Percentiles rank a stretch among this genome's conserved stretches.
phyloP scores from a whole-genome alignment of 2,797 vertebrate genomes.

The Catamblyrhynchus diadema region DNA sequence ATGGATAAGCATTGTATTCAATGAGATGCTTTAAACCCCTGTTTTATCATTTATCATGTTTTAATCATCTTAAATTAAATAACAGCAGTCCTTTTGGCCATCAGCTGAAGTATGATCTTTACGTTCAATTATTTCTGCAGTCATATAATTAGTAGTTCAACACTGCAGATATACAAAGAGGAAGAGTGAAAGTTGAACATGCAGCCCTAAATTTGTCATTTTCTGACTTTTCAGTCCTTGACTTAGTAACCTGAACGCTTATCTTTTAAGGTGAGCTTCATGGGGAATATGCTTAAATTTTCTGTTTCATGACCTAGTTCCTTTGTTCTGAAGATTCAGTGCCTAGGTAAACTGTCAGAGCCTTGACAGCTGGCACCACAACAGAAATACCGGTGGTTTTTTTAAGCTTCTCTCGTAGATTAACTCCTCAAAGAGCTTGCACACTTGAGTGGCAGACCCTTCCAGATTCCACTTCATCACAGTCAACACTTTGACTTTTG shows the following conservation, averaged over 20 bases:
- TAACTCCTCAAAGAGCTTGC: conserved; percentile 48
- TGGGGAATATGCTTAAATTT: conserved; percentile 32
- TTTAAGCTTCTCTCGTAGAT: conserved; percentile 46
- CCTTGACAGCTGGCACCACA: conserved; percentile 50
- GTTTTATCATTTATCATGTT: not conserved
- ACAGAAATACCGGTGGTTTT: not conserved
- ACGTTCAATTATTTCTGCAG: not conserved
- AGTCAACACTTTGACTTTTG: not conserved
- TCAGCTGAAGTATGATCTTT: not conserved
- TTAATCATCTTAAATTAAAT: not conserved
- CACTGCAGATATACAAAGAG: not conserved
- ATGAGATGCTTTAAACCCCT: not conserved
- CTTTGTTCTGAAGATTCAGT: conserved; percentile 51
- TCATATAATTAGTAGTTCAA: not conserved
- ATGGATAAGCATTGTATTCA: not conserved
- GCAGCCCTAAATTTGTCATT: not conserved
- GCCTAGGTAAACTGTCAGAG: conserved; percentile 34
- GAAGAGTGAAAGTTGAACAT: not conserved
- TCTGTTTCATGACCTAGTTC: conserved; percentile 50
- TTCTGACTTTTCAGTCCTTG: not conserved
- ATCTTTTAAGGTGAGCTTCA: conserved; percentile 13
- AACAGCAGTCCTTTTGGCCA: not conserved
- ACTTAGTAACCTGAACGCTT: not conserved
- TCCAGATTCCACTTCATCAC: conserved; percentile 28
- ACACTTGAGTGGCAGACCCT: conserved; percentile 30